Base-by-base conservation (phyloP, 2,888 invertebrate genomes). In the Stenchaetothrips biformis region DNA sequence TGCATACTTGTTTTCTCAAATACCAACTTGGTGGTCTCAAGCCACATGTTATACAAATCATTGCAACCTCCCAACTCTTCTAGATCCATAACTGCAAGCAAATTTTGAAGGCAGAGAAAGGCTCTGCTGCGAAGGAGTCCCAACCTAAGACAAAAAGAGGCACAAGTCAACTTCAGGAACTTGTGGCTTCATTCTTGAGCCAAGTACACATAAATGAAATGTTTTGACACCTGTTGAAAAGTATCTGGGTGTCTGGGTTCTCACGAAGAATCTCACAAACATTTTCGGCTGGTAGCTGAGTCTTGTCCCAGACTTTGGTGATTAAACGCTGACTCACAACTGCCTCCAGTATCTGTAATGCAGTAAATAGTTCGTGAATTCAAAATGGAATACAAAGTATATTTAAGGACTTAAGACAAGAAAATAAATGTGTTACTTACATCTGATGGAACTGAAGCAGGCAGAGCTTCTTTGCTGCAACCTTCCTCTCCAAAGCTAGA, bases 291-390 rank as follows among this genome's bases (percentile, higher is more conserved):
- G 91, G 84, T 18, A 86, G 82, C 79, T 87, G 86, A 67, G 90
- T 89, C 83, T 89, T 89, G 7, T 87, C 86, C 87, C 89, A 89
- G 74, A 92, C 89, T 87, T 91, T 92, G 25, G 89, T 87, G 82
- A 92, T 89, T 82, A 93, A 86, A 80, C 90, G 88, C 80, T 90
- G 86, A 9, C 89, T 89, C 80, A 90, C 87, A 47, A 93, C 88
- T 11, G 90, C 90, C 86, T 92, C 91, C 81, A 91, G 86, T 4
- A 93, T 86, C 84, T 91, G 90, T 53, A 90, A 84, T 0, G 25
- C 25, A 74, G 25, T 7, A 16, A 25, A 74, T 25, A 74, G 37
- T 37, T 25, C 67, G 25, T 8, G 25, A 25, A 2, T 11, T 25
- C 7, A 74, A 8, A 21, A 74, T 7, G 1, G 25, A 53, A 18